A percentile compares a stretch with the other conserved stretches of the same genome.
Conservation (phyloP, 2,113 vertebrate species). For the Takifugu bimaculatus region DNA sequence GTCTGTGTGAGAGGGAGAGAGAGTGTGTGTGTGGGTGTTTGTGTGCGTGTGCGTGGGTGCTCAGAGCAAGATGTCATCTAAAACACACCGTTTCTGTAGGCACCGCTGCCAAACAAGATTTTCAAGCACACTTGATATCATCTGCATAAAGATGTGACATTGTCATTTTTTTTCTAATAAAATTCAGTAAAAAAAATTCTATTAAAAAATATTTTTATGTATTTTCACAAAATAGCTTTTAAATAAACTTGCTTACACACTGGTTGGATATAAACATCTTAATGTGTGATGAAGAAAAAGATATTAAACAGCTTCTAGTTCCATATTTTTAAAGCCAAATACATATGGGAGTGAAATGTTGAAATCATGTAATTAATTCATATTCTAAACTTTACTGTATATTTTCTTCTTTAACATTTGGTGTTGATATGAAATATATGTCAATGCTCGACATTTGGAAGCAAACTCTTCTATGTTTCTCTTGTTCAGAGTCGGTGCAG, state of each 20-base stretch:
- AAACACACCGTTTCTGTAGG: slow-evolving; percentile 83
- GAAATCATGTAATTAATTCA: slow-evolving; percentile 93
- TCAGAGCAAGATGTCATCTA: slow-evolving; percentile 43
- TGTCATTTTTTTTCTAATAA: slow-evolving; percentile 85
- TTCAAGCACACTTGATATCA: slow-evolving; percentile 98
- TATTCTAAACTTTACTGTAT: slow-evolving; percentile 92
- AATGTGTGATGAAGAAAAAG: slow-evolving; percentile 76
- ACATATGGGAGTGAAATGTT: slow-evolving; percentile 81
- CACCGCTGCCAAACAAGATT: slow-evolving; percentile 87
- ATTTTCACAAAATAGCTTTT: slow-evolving; percentile 99
- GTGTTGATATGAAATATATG: slow-evolving; percentile 95
- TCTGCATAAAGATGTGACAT: slow-evolving; percentile 94
- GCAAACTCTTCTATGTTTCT: slow-evolving; percentile 85
- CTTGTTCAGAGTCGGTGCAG: slow-evolving; percentile 76
- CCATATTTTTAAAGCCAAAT: slow-evolving; percentile 95
- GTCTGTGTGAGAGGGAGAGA: not conserved
- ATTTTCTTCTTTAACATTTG: slow-evolving; percentile 96
- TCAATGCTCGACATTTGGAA: slow-evolving; percentile 90
- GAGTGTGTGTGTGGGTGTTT: slow-evolving; percentile 11
- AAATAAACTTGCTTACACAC: slow-evolving; percentile 96
- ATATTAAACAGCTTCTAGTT: slow-evolving; percentile 83
- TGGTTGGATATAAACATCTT: slow-evolving; percentile 81
- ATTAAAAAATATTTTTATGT: slow-evolving; percentile 97
- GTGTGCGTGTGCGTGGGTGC: slow-evolving; percentile 14
- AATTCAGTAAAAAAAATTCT: slow-evolving; percentile 73